phyloP scores from a whole-genome alignment of 2,113 vertebrate genomes.

The Hystrix cristata region DNA sequence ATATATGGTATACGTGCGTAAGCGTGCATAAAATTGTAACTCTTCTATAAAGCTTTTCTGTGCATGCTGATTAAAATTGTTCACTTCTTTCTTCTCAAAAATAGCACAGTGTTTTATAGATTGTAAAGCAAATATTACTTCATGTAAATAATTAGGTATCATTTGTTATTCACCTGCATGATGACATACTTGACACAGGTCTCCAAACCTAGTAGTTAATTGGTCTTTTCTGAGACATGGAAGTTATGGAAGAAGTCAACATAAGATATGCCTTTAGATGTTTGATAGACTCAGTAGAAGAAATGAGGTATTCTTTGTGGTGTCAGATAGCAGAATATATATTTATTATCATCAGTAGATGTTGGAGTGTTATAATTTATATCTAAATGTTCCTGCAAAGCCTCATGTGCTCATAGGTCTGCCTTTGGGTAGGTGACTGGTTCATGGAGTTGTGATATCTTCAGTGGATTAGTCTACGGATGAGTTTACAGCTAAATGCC shows the following conservation, averaged over 20 bases:
- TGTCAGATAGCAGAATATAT: not conserved
- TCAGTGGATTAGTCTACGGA: no score
- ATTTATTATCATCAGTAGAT: not conserved
- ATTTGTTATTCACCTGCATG: not conserved
- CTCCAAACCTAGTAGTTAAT: not conserved
- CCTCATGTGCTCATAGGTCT: no score
- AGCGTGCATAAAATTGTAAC: not conserved
- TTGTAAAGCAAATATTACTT: constrained; percentile 3
- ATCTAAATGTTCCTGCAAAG: no score
- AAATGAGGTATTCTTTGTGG: constrained; percentile 6
- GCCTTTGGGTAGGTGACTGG: no score
- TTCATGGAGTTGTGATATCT: no score
- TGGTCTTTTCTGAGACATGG: not conserved
- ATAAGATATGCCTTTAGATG: not conserved
- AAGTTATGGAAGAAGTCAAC: not conserved
- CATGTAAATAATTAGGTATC: not conserved
- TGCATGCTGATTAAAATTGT: not conserved
- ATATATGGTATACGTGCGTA: not conserved
- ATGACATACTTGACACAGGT: not conserved
- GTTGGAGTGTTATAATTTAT: not conserved
- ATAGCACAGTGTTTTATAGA: not conserved
- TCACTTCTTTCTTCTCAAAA: not conserved
- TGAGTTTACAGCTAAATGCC: no score
- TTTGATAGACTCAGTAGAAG: not conserved
- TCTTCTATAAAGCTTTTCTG: not conserved